phyloP scores from a whole-genome alignment of 2,113 vertebrate genomes.

The Dascyllus trimaculatus region DNA sequence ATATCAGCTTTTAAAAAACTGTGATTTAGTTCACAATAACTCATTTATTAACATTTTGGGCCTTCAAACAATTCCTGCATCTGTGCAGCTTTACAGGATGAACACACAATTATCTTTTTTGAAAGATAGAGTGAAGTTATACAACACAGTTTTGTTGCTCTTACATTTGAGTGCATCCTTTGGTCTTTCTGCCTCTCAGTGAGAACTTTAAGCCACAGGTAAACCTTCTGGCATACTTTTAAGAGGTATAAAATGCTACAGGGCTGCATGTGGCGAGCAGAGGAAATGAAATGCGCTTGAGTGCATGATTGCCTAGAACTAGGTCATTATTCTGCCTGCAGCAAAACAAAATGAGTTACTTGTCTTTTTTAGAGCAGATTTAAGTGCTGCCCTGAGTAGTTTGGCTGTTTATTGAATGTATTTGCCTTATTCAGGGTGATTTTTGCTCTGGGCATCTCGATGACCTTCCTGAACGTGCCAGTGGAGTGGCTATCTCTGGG shows the following conservation, averaged over 20 bases:
- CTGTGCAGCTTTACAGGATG: not conserved
- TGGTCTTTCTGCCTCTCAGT: not conserved
- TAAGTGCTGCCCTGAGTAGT: not conserved
- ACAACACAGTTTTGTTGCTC: not conserved
- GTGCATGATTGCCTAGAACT: constrained; percentile 23
- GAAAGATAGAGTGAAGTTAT: constrained; percentile 7
- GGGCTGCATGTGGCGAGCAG: not conserved
- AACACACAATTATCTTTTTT: not conserved
- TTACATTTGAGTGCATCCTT: not conserved
- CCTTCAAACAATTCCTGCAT: no score
- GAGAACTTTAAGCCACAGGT: not conserved
- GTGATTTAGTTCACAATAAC: no score
- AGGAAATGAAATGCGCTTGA: constrained; percentile 16
- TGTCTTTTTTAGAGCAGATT: constrained; percentile 2
- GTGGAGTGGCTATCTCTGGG: constrained; percentile 96
- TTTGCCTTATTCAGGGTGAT: constrained; percentile 85
- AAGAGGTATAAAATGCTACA: not conserved
- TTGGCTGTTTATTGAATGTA: not conserved
- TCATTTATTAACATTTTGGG: no score
- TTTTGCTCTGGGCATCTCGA: constrained; percentile 93
- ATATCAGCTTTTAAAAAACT: no score
- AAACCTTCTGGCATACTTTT: not conserved
- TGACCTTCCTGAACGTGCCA: constrained; percentile 94
- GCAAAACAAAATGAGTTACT: not conserved
- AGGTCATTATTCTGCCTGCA: constrained; percentile 12